phyloP scores from a whole-genome alignment of 2,797 vertebrate genomes.

The Protonibea diacanthus region DNA sequence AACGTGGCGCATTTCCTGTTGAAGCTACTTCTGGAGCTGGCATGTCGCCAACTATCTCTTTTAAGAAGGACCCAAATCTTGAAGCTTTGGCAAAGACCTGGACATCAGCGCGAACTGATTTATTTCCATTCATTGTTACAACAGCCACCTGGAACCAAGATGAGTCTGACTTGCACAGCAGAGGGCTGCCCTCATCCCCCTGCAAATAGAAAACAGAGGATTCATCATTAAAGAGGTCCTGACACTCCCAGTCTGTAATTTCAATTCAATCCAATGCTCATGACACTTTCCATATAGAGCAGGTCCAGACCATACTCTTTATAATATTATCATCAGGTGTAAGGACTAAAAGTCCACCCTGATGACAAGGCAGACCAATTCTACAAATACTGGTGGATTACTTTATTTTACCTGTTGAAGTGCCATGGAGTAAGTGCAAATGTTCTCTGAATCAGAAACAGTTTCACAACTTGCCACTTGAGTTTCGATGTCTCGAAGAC shows the following conservation, averaged over 20 bases:
- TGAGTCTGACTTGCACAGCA: slow-evolving; percentile 64
- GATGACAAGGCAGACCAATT: not conserved
- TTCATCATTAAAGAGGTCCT: not conserved
- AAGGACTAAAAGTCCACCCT: not conserved
- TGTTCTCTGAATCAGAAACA: slow-evolving; percentile 46
- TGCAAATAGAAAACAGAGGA: slow-evolving; percentile 22
- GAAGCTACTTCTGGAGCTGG: slow-evolving; percentile 20
- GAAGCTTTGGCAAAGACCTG: slow-evolving; percentile 58
- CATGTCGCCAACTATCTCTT: slow-evolving; percentile 52
- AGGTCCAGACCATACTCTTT: no score
- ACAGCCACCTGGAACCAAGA: slow-evolving; percentile 70
- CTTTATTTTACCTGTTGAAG: slow-evolving; percentile 60
- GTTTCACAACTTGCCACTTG: slow-evolving; percentile 59
- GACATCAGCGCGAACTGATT: slow-evolving; percentile 32
- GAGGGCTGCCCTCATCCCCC: slow-evolving; percentile 55
- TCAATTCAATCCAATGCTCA: no score
- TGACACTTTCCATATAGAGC: no score
- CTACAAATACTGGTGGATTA: not conserved
- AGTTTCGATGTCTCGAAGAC: slow-evolving; percentile 58
- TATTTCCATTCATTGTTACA: slow-evolving; percentile 24
- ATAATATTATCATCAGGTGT: no score
- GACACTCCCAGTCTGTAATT: not conserved
- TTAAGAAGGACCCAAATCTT: slow-evolving; percentile 56
- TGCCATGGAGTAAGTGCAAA: slow-evolving; percentile 66
- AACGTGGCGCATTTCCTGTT: slow-evolving; percentile 30